Conservation (phyloP, 2,797 vertebrate species). For the Cheirogaleus major region DNA sequence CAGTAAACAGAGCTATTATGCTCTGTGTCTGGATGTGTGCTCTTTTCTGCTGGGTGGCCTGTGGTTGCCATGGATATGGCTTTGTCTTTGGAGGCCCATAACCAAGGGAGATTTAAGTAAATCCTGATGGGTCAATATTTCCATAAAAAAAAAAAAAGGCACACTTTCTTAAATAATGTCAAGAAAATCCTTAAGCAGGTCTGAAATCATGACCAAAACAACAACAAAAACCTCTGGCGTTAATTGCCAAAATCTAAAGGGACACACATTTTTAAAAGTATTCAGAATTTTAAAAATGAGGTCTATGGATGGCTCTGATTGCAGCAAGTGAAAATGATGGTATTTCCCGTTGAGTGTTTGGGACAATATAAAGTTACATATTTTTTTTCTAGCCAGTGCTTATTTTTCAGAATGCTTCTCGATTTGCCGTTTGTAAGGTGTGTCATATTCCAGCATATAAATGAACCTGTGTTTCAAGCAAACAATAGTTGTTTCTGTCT, state of each 20-base stretch:
- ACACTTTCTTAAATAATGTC: constrained; percentile 32
- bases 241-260: not conserved
- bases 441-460: constrained; percentile 79
- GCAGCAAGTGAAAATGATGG: constrained; percentile 39
- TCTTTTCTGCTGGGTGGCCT: constrained; percentile 69
- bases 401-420: constrained; percentile 67
- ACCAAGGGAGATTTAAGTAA: constrained; percentile 78
- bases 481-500: constrained; percentile 81
- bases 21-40: constrained; percentile 13
- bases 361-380: constrained; percentile 64
- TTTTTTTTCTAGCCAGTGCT: constrained; percentile 54
- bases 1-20: constrained; percentile 38
- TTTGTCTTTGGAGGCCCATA: constrained; percentile 81
- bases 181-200: constrained; percentile 56
- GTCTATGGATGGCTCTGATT: not conserved
- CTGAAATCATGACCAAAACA: constrained; percentile 18
- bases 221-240: not conserved
- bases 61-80: constrained; percentile 84
- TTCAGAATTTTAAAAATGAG: not conserved
- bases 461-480: constrained; percentile 75
- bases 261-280: not conserved
- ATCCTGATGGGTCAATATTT: constrained; percentile 81
- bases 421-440: constrained; percentile 71
- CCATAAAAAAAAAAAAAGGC: constrained; percentile 56
- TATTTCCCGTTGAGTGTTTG: constrained; percentile 64